phyloP scores from a whole-genome alignment of 1,140 invertebrate species.

The Nixonia krombeini region DNA sequence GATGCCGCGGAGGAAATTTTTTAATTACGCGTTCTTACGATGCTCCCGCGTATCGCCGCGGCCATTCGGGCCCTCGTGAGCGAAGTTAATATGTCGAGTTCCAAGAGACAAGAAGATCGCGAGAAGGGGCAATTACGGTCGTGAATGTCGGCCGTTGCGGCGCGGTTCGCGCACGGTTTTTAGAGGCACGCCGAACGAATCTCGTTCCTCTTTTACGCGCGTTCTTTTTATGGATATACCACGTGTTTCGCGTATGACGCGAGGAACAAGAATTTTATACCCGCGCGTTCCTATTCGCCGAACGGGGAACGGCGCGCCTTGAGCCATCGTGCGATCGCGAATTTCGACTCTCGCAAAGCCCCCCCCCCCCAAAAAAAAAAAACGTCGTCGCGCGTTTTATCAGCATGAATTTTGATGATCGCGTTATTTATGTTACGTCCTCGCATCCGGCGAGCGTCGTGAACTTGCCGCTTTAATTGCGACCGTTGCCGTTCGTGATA shows the following conservation, averaged over 20 bases:
- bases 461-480: conserved; percentile 24
- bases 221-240: conserved; percentile 34
- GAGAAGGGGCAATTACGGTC: conserved; percentile 37
- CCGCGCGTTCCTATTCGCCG: conserved; percentile 25
- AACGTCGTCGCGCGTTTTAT: not conserved
- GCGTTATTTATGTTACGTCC: conserved; percentile 15
- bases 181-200: conserved; percentile 26
- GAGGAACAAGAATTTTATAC: conserved; percentile 39
- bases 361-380: not conserved
- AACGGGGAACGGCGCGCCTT: conserved; percentile 13
- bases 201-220: conserved; percentile 45
- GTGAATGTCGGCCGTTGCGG: conserved; percentile 25
- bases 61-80: not conserved
- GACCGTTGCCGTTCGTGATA: conserved; percentile 11
- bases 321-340: no score
- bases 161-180: conserved; percentile 23
- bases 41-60: no score
- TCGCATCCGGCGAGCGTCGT: conserved; percentile 15
- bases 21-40: no score
- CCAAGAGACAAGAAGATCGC: conserved; percentile 3
- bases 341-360: no score
- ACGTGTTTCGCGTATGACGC: conserved; percentile 28
- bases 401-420: no score
- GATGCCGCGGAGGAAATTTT: no score
- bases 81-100: conserved; percentile 6